Percentiles rank a stretch among this genome's conserved stretches.
Conservation (phyloP, 2,113 vertebrate genomes). For the Cinclus cinclus region DNA sequence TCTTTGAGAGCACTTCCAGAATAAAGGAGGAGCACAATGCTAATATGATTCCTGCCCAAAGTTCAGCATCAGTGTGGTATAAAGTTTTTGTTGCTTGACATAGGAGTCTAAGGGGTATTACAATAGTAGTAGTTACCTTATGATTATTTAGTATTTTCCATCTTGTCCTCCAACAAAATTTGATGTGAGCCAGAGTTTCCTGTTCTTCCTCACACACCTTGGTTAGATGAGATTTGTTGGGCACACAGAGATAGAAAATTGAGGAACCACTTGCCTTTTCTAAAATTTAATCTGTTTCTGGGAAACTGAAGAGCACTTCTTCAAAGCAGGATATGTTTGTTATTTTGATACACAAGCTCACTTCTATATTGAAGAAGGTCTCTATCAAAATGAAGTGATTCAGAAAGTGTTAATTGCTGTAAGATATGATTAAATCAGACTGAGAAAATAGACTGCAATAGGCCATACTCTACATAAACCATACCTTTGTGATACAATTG, state of each 20-base stretch:
- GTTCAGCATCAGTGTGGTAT: neutral
- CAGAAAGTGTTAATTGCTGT: neutral
- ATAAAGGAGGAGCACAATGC: neutral
- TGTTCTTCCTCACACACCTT: neutral
- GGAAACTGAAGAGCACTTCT: neutral
- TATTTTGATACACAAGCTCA: neutral
- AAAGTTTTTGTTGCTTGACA: neutral
- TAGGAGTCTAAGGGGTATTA: neutral
- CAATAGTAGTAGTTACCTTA: neutral
- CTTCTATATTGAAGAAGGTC: neutral
- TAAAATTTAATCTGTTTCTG: neutral
- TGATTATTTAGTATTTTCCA: neutral
- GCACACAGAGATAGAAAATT: neutral
- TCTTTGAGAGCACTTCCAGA: neutral
- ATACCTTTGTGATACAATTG: neutral
- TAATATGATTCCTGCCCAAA: neutral
- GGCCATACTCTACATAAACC: neutral
- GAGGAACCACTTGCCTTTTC: neutral
- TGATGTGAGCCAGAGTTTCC: neutral
- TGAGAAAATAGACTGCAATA: neutral
- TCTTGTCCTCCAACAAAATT: neutral
- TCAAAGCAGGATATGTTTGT: neutral
- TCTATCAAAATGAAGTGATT: neutral
- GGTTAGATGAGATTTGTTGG: neutral
- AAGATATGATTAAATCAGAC: neutral